Evolutionary conservation across 2,797 vertebrate species (phyloP).

Genomic region (Denticeps clupeoides): DNA sequence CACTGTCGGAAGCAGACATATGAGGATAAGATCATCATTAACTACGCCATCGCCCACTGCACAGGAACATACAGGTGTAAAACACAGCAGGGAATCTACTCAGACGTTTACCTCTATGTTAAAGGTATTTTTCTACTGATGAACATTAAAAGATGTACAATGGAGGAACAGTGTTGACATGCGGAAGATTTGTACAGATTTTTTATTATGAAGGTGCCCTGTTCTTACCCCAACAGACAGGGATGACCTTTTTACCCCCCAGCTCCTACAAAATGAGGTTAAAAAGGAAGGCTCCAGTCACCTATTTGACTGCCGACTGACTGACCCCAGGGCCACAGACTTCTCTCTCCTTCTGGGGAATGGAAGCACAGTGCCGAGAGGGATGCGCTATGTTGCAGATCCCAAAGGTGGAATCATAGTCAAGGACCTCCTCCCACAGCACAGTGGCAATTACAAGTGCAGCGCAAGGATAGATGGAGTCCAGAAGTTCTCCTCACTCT

Average conservation of each 20-base stretch:
- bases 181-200: no score
- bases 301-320: constrained; percentile 66
- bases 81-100: constrained; percentile 31
- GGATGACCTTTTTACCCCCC: constrained; percentile 31
- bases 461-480: constrained; percentile 32
- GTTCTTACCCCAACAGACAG: constrained; percentile 17
- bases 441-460: constrained; percentile 56
- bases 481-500: constrained; percentile 22
- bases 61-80: constrained; percentile 67
- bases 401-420: constrained; percentile 57
- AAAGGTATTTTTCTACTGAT: constrained; percentile 50
- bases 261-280: no score
- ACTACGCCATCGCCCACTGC: constrained; percentile 11
- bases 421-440: constrained; percentile 32
- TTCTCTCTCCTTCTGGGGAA: constrained; percentile 44
- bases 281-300: constrained; percentile 44
- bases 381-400: constrained; percentile 57
- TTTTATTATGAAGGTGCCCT: no score
- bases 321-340: constrained; percentile 44
- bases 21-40: no score
- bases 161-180: background rate
- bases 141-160: background rate
- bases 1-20: no score
- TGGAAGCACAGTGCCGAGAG: constrained; percentile 4
- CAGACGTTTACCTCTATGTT: constrained; percentile 65